Conservation (phyloP, 2,888 invertebrate genomes). For the Villa cingulata region DNA sequence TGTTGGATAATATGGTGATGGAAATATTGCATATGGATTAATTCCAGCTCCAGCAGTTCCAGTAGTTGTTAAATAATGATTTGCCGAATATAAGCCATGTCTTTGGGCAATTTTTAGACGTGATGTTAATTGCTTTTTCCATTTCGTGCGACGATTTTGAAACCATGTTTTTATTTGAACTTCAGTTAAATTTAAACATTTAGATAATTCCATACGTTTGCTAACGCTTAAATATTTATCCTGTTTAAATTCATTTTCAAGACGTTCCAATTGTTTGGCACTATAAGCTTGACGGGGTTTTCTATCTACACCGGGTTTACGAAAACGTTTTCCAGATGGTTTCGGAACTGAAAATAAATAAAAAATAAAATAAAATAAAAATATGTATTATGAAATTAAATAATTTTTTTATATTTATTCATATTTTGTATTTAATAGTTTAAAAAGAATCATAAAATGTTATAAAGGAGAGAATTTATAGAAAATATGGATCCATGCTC, state of each 20-base stretch:
- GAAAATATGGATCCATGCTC: too few species aligned
- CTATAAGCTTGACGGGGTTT: constrained; percentile 96
- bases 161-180: constrained; percentile 97
- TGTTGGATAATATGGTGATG: constrained; percentile 16
- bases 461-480: too few species aligned
- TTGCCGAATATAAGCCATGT: constrained; percentile 55
- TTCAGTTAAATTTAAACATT: constrained; percentile 75
- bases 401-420: too few species aligned
- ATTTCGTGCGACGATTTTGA: constrained; percentile 88
- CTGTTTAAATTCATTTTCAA: constrained; percentile 87
- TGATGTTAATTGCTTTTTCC: constrained; percentile 93
- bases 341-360: constrained; percentile 53
- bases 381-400: background rate
- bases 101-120: constrained; percentile 77
- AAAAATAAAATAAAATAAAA: background rate
- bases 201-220: constrained; percentile 86
- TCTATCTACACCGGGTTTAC: constrained; percentile 79
- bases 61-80: constrained; percentile 42
- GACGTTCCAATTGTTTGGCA: constrained; percentile 77
- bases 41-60: constrained; percentile 5
- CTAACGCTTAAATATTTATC: constrained; percentile 95
- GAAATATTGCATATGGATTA: constrained; percentile 12
- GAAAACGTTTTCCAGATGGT: constrained; percentile 60
- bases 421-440: too few species aligned
- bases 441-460: too few species aligned